phyloP scores from a whole-genome alignment of 2,113 vertebrate genomes.

The Campylomormyrus tamandua region DNA sequence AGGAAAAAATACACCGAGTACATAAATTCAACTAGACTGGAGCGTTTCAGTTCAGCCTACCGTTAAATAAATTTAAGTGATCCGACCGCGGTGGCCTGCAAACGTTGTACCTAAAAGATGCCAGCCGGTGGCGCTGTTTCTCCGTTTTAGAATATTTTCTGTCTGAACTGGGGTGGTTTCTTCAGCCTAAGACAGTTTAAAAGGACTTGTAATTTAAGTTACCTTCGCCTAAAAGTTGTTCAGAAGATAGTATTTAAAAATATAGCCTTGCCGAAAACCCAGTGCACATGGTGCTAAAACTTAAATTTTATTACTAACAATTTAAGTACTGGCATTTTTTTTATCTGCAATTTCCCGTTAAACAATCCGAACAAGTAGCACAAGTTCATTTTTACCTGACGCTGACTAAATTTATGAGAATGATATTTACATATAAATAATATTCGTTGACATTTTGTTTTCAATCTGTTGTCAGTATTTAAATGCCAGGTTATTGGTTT shows the following conservation, averaged over 20 bases:
- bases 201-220: background rate
- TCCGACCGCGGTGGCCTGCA: background rate
- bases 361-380: background rate
- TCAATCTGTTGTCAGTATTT: background rate
- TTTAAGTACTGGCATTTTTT: background rate
- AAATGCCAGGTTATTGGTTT: background rate
- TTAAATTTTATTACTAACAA: background rate
- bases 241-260: background rate
- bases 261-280: background rate
- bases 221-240: background rate
- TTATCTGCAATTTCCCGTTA: background rate
- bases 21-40: background rate
- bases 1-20: background rate
- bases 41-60: background rate
- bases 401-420: background rate
- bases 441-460: background rate
- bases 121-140: background rate
- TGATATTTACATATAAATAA: background rate
- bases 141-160: background rate
- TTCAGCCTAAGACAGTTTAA: background rate
- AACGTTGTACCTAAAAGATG: background rate
- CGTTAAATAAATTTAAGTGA: background rate
- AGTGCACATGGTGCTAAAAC: background rate
- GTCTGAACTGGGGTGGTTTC: background rate
- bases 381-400: background rate